phyloP scores from a whole-genome alignment of 2,888 invertebrate species.

The Aporophyla nigra region DNA sequence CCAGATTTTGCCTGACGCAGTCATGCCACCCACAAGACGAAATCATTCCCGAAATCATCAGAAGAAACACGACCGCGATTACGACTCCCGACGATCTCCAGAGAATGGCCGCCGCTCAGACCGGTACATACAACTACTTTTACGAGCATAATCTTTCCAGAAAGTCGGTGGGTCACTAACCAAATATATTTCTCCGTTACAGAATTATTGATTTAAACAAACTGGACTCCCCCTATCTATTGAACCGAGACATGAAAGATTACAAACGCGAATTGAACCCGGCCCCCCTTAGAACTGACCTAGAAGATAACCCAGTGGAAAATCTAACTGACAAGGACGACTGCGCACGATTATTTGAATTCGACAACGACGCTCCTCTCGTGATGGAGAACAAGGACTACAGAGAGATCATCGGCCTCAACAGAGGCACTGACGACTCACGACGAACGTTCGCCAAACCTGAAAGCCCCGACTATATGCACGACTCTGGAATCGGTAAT shows the following conservation, averaged over 20 bases:
- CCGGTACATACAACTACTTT: slow-evolving; percentile 73
- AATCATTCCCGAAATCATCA: slow-evolving; percentile 87
- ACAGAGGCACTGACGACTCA: slow-evolving; percentile 87
- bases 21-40: slow-evolving; percentile 89
- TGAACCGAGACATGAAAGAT: slow-evolving; percentile 83
- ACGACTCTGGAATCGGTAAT: slow-evolving; percentile 90
- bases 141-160: neutral
- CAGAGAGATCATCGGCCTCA: slow-evolving; percentile 86
- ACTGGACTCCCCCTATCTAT: slow-evolving; percentile 85
- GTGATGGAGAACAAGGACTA: slow-evolving; percentile 89
- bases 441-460: slow-evolving; percentile 89
- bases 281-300: slow-evolving; percentile 74
- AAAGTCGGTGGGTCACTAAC: neutral
- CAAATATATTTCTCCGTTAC: slow-evolving; percentile 62
- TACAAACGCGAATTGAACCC: slow-evolving; percentile 82
- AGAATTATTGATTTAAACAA: slow-evolving; percentile 90
- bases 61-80: slow-evolving; percentile 87
- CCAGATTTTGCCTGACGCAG: slow-evolving; percentile 88
- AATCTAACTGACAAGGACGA: slow-evolving; percentile 87
- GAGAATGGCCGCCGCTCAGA: slow-evolving; percentile 86
- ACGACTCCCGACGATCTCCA: slow-evolving; percentile 85
- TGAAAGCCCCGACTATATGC: slow-evolving; percentile 90
- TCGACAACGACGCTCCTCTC: slow-evolving; percentile 90
- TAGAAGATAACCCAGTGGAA: slow-evolving; percentile 86
- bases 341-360: slow-evolving; percentile 90